Base-by-base conservation (phyloP, 2,113 vertebrate genomes). In the Centropus bengalensis region DNA sequence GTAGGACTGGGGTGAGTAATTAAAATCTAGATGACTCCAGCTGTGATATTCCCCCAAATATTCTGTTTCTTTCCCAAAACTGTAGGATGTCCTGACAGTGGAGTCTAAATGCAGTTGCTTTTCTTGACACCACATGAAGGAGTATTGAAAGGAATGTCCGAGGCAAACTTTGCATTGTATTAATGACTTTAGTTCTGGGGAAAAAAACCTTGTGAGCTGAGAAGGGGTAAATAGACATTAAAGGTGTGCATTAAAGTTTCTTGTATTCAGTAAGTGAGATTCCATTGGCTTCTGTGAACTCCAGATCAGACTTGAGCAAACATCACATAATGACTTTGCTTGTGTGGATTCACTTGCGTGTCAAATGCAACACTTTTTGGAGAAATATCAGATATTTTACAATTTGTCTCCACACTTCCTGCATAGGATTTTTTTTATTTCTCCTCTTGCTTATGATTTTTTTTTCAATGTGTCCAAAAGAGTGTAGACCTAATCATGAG, bases 171-270 rank as follows among this genome's bases (percentile, higher is more conserved):
- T 88, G 76, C 51, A 83, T 66, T 71, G 60, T 86, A 86, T 96
- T 95, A 95, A 96, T 97, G 96, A 89, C 90, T 91, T 93, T 54
- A 86, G 3, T 85, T 55, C 59, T 92, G 81, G 89, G 91, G 36
- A 36, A 95, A 91, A 94, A 90, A 63, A 47, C 93, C 68, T 77
- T 12, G 1, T 42, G 4, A 42, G 89, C 70, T 87, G 88, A 27
- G 9, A 59, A 59, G 32, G 59, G 52, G 68, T 64, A 69, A 94
- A 73, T 86, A 74, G 66, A 97, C 93, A 96, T 87, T 49, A 97
- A 91, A 94, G 86, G 32, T 81, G 33, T 80, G 40, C 54, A 71
- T 78, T 88, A 82, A 92, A 76, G 23, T 26, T 56, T 79, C n/a
- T 82, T 74, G n/a, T 82, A 95, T 94, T 94, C 89, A 77, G 76